Base-by-base conservation (phyloP, 2,113 vertebrate species). In the Xiphias gladius region DNA sequence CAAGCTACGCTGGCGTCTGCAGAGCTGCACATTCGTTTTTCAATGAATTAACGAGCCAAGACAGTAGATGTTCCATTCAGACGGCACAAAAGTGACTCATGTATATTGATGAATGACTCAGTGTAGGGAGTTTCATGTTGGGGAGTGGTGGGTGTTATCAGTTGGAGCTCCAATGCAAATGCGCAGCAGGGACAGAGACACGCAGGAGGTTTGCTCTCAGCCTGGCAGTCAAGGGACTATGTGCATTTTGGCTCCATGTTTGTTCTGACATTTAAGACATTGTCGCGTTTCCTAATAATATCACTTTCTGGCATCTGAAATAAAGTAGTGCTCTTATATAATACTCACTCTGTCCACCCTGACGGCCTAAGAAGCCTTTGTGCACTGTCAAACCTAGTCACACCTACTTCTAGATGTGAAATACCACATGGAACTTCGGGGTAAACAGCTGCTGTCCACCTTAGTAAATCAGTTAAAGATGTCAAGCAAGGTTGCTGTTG, bases 91-190 rank as follows among this genome's bases (percentile, higher is more conserved):
- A 76, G 87, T 74, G 88, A 69, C 76, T 92, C 88, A 90, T 92
- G 87, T 83, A 84, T 94, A 88, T 88, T 86, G 79, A 92, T 84
- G 86, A 88, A 89, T 70, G 80, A 86, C 59, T 88, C 73, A 61
- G 82, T 46, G 71, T 46, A 46, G 57, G 13, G 68, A 78, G 84
- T 65, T 80, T 86, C 57, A 80, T 84, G 88, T 84, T 46, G 58
- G 66, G 66, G 63, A 59, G 58, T 43, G 62, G 77, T 80, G 78
- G 76, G 82, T 82, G 79, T 80, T 75, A 76, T 82, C 61, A 68
- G 41, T 32, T 79, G 73, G 65, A 80, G 80, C 9, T 55, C 71
- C 67, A n/a, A 69, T 73, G 76, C 83, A 82, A 84, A 80, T 72
- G 30, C 3, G 0, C 52, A 73, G 73, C 52, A 70, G 69, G 73